Conservation (phyloP, 2,888 invertebrate species). For the Oxystoma pomonae region DNA sequence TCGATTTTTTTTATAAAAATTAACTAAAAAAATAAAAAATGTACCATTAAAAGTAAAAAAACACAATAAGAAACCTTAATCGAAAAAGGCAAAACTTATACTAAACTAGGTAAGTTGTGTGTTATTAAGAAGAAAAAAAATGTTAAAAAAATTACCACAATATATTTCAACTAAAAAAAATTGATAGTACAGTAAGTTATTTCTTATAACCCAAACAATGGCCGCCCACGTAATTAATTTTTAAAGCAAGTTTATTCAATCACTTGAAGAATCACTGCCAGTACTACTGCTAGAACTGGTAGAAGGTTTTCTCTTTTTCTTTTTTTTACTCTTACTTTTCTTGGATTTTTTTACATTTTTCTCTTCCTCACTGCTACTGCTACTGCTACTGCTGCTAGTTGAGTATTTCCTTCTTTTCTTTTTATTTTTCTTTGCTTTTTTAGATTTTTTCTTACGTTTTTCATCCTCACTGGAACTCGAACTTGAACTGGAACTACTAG, state of each 20-base stretch:
- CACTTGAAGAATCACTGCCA: background rate
- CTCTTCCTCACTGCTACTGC: background rate
- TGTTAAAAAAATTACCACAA: no score
- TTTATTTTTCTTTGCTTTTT: conserved; percentile 15
- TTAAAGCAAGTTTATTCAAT: background rate
- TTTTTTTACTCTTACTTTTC: conserved; percentile 13
- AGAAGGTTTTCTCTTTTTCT: conserved; percentile 12
- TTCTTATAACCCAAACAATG: no score
- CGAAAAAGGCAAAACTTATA: no score
- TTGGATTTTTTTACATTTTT: background rate
- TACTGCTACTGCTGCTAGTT: conserved; percentile 23
- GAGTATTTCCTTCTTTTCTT: conserved; percentile 23
- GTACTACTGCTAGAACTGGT: conserved; percentile 1
- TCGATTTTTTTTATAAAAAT: no score
- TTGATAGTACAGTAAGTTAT: no score
- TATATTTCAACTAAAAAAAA: no score
- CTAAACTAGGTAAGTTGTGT: no score
- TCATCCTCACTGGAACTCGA: conserved; percentile 32
- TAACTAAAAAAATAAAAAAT: no score
- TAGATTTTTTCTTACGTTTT: conserved; percentile 23
- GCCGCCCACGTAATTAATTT: no score
- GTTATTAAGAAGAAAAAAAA: no score
- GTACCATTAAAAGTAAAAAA: no score
- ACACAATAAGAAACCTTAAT: no score
- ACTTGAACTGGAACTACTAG: conserved; percentile 12